phyloP scores from a whole-genome alignment of 1,140 invertebrate species.

The Heliconius himera region DNA sequence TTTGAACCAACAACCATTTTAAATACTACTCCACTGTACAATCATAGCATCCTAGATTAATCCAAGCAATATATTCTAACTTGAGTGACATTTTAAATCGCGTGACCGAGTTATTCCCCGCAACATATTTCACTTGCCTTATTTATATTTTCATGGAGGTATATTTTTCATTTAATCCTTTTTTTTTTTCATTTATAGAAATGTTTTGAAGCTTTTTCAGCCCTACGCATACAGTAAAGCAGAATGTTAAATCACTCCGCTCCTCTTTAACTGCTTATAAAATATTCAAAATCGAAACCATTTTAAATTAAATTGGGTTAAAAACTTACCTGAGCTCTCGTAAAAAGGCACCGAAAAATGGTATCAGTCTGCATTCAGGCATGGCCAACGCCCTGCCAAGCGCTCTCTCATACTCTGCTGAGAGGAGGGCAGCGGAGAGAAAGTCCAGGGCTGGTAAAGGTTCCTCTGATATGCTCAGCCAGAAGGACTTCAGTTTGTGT shows the following conservation, averaged over 20 bases:
- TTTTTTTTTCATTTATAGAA: not conserved
- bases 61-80: not conserved
- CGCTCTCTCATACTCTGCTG: constrained; percentile 90
- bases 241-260: too few species aligned
- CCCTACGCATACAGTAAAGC: too few species aligned
- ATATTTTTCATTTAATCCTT: not conserved
- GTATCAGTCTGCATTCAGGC: constrained; percentile 93
- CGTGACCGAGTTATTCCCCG: not conserved
- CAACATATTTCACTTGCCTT: constrained; percentile 1
- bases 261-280: too few species aligned
- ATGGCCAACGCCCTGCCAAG: constrained; percentile 91
- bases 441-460: constrained; percentile 89
- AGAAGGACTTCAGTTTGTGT: constrained; percentile 96
- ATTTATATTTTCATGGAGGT: not conserved
- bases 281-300: not conserved
- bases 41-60: not conserved
- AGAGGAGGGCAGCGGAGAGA: constrained; percentile 89
- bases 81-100: constrained; percentile 2
- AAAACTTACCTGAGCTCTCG: constrained; percentile 86
- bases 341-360: constrained; percentile 96
- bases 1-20: too few species aligned
- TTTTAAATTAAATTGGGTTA: too few species aligned
- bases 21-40: not conserved
- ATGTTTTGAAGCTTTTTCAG: too few species aligned
- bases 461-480: constrained; percentile 90